phyloP scores from a whole-genome alignment of 2,888 invertebrate species.

The Trissolcus japonicus region DNA sequence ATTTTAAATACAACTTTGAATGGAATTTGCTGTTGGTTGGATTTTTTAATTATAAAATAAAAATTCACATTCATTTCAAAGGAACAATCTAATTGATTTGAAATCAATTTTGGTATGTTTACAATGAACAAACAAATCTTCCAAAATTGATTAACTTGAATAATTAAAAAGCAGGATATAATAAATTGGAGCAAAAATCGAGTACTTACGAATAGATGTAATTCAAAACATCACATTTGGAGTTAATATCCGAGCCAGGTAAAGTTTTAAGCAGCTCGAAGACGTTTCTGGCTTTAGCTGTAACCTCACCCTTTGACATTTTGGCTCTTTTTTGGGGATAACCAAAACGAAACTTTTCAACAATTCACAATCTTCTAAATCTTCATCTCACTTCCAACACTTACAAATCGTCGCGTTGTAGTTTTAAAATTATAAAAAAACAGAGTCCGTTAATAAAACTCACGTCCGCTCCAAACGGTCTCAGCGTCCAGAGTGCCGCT shows the following conservation, averaged over 20 bases:
- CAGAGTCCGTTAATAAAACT: neutral
- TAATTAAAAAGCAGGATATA: neutral
- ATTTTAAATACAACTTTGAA: no score
- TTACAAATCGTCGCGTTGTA: neutral
- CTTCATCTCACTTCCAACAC: no score
- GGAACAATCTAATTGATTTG: no score
- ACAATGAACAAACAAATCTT: neutral
- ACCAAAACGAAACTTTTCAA: no score
- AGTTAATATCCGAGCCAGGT: neutral
- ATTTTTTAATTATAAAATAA: no score
- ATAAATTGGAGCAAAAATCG: neutral
- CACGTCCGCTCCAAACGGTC: neutral
- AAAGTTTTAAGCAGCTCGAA: slow-evolving; percentile 15
- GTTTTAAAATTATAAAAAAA: neutral
- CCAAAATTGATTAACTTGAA: neutral
- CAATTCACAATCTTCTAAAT: no score
- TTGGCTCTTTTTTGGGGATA: neutral
- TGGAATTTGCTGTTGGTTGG: no score
- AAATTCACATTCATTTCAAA: no score
- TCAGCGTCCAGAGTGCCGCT: slow-evolving; percentile 3
- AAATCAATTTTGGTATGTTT: no score
- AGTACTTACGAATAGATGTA: slow-evolving; percentile 16
- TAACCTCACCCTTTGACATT: slow-evolving; percentile 34
- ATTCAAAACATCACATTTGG: slow-evolving; percentile 15
- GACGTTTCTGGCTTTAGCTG: slow-evolving; percentile 23